These are phyloP conservation scores for Magallana ariakensis DNA, from an alignment of 1,140 invertebrate genomes.

Conservation along the genomic window DNA sequence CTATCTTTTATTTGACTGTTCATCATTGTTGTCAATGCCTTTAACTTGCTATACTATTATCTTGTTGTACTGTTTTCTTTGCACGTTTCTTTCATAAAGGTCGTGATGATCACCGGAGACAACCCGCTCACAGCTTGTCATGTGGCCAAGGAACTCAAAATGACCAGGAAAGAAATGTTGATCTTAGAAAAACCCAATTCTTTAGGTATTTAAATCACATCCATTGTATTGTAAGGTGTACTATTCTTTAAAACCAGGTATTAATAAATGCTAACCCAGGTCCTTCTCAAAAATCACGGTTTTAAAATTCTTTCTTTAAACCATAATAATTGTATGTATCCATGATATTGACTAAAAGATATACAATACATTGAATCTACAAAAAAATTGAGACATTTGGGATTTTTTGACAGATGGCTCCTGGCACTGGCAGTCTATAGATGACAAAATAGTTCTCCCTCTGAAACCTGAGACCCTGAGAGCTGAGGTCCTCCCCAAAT, in stretches of 20 bases:
- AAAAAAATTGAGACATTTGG: too few relatives aligned
- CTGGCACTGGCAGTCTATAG: conserved; percentile 92
- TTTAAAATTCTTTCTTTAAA: too few relatives aligned
- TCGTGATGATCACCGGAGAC: conserved; percentile 99
- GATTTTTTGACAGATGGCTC: conserved; percentile 65
- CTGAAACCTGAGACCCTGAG: conserved; percentile 78
- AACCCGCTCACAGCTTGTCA: conserved; percentile 99
- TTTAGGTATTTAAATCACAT: conserved; percentile 59
- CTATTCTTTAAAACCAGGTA: too few relatives aligned
- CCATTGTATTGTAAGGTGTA: too few relatives aligned
- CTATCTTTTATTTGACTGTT: too few relatives aligned
- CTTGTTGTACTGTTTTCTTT: too few relatives aligned
- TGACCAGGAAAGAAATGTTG: conserved; percentile 89
- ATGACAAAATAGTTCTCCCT: conserved; percentile 85
- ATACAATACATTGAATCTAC: too few relatives aligned
- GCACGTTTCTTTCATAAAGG: conserved; percentile 79
- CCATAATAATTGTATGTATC: too few relatives aligned
- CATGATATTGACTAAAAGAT: too few relatives aligned
- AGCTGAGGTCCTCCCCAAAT: conserved; percentile 84
- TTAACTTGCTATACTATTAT: not conserved
- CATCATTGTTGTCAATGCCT: not conserved
- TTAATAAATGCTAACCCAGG: too few relatives aligned
- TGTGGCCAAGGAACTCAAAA: conserved; percentile 95
- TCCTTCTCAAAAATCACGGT: too few relatives aligned
- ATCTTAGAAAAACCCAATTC: conserved; percentile 83